Evolutionary conservation across 2,888 invertebrate genomes (phyloP).

Genomic region (Sarcophaga variegata): DNA sequence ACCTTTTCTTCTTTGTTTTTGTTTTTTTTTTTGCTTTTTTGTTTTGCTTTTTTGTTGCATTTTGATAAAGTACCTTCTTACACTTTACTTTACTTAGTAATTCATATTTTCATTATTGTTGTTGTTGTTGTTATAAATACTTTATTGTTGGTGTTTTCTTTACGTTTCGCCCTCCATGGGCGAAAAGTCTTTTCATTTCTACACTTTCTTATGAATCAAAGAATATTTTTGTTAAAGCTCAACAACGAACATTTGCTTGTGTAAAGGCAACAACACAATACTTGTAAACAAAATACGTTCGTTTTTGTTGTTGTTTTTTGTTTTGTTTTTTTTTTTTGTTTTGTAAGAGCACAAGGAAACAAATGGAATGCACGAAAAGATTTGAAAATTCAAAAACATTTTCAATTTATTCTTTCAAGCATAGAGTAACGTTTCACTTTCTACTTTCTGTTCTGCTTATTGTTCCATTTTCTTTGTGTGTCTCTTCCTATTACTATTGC

Average conservation of each 20-base stretch:
- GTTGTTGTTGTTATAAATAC: background rate
- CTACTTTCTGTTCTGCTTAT: conserved; percentile 8
- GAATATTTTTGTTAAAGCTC: conserved; percentile 24
- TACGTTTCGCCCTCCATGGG: background rate
- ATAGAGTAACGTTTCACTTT: conserved; percentile 42
- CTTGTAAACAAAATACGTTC: no score
- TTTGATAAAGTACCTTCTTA: background rate
- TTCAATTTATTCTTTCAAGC: conserved; percentile 28
- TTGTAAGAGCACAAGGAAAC: background rate
- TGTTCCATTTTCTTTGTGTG: background rate
- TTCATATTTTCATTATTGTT: conserved; percentile 15
- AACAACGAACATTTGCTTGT: conserved; percentile 31
- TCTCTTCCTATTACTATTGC: background rate
- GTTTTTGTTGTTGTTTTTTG: no score
- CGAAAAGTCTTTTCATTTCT: background rate
- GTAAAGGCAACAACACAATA: conserved; percentile 5
- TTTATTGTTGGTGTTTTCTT: conserved; percentile 3
- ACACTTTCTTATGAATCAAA: background rate
- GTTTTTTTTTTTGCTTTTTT: no score
- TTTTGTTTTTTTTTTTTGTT: no score
- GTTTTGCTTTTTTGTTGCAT: no score
- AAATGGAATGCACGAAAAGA: conserved; percentile 8
- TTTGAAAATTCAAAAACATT: conserved; percentile 20
- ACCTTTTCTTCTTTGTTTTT: no score
- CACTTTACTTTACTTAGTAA: conserved; percentile 5